phyloP scores from a whole-genome alignment of 1,140 invertebrate species.

The Drosophila watanabei region DNA sequence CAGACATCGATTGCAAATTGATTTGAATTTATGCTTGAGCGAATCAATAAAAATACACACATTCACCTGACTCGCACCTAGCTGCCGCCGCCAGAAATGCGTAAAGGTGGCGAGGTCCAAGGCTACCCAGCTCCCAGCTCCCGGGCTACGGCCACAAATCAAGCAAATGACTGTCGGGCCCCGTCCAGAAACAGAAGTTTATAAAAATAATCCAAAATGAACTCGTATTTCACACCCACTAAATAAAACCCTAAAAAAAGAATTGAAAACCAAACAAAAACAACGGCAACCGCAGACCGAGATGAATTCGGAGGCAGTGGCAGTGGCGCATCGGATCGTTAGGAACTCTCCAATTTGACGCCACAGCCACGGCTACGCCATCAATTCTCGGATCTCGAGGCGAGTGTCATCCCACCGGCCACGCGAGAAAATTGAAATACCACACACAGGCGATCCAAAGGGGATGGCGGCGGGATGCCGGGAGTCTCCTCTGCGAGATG shows the following conservation, averaged over 20 bases:
- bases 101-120: slow-evolving; percentile 30
- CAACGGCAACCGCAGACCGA: slow-evolving; percentile 41
- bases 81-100: slow-evolving; percentile 4
- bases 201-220: slow-evolving; percentile 74
- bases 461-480: slow-evolving; percentile 17
- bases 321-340: slow-evolving; percentile 40
- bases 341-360: slow-evolving; percentile 67
- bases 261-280: slow-evolving; percentile 44
- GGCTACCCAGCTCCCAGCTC: slow-evolving; percentile 10
- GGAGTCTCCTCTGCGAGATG: slow-evolving; percentile 19
- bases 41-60: slow-evolving; percentile 39
- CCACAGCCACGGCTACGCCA: slow-evolving; percentile 55
- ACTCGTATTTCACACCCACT: slow-evolving; percentile 74
- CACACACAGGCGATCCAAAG: slow-evolving; percentile 54
- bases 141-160: slow-evolving; percentile 52
- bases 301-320: slow-evolving; percentile 2
- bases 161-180: slow-evolving; percentile 71
- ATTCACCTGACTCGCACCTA: slow-evolving; percentile 4
- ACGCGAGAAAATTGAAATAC: slow-evolving; percentile 60
- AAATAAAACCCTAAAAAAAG: slow-evolving; percentile 57
- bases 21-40: slow-evolving; percentile 59
- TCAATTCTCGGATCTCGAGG: slow-evolving; percentile 58
- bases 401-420: slow-evolving; percentile 62
- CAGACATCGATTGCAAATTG: slow-evolving; percentile 73
- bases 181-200: slow-evolving; percentile 67